Evolutionary conservation across 2,113 vertebrate species (phyloP).

Genomic region (Murina feae): DNA sequence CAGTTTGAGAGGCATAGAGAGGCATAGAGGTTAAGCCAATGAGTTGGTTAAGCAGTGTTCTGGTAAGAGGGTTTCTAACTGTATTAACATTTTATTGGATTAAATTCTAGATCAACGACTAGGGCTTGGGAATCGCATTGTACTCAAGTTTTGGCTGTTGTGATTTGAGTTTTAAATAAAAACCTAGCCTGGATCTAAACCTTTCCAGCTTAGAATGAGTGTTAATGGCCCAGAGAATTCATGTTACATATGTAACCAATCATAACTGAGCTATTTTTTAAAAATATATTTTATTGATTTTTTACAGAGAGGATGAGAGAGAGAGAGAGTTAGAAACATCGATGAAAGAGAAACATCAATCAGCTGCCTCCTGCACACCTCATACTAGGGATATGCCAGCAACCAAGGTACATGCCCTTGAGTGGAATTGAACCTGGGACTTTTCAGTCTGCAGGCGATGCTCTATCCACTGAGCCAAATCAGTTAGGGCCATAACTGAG

Average conservation of each 20-base stretch:
- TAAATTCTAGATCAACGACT: neutral
- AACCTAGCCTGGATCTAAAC: neutral
- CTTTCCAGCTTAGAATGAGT: neutral
- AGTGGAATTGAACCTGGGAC: too few relatives aligned
- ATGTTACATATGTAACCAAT: conserved; percentile 19
- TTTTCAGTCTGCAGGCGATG: too few relatives aligned
- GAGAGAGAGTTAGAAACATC: too few relatives aligned
- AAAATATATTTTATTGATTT: too few relatives aligned
- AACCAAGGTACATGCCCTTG: too few relatives aligned
- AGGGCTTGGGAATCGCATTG: conserved; percentile 2
- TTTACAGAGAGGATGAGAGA: too few relatives aligned
- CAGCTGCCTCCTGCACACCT: too few relatives aligned
- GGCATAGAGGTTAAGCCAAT: neutral
- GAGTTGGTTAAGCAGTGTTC: neutral
- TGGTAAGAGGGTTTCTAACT: neutral
- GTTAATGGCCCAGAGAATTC: conserved; percentile 18
- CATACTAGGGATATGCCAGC: too few relatives aligned
- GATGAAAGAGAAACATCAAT: too few relatives aligned
- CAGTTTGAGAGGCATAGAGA: neutral
- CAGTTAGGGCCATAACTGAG: neutral
- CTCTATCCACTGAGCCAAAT: too few relatives aligned
- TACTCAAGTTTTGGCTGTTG: neutral
- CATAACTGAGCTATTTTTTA: too few relatives aligned
- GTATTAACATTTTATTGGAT: neutral
- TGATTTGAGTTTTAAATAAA: conserved; percentile 27